Evolutionary conservation across 1,140 invertebrate species (phyloP), one percentile per base, ranked within the genome.

Genomic region (Ceratosolen solmsi): DNA sequence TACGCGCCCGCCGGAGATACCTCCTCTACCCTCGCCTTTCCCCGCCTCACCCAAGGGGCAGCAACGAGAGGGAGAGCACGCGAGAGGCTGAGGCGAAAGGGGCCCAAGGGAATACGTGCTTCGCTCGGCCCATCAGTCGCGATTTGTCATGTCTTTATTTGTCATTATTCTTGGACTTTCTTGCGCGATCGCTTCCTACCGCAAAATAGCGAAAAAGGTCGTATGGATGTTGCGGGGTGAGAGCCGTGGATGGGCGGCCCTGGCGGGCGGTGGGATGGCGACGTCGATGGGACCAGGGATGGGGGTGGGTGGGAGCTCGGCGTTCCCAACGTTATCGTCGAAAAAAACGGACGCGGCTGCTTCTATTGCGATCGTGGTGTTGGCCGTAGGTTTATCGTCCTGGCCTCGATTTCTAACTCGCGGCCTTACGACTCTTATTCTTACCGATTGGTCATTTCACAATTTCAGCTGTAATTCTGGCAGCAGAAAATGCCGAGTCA

Each of bases 381-480:
- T 22, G 7, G 33, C 9, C 36, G 7, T 1, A n/a, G 33, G 22
- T 36, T 68, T 68, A 38, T 33, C 30, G 22, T n/a, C n/a, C n/a
- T 9, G 63, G 1, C 36, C 17, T 33, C 33, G 33, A 68, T 68
- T 68, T 68, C 63, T 38, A 68, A 68, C 60, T 60, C 25, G n/a
- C 3, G 11, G 25, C 56, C 22, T 30, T 60, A 60, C 30, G 60
- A 36, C 7, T 33, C 27, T 65, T 65, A 65, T 65, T 22, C 60
- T 36, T n/a, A 38, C 36, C 1, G 22, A 38, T 65, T 68, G 63
- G 60, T 63, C 60, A 63, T 68, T 38, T 68, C 30, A 68, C 36
- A 68, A 68, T 68, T 38, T 68, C 20, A 68, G 36, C 13, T 68
- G 33, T 38, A 38, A 68, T 38, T 68, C 63, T 38, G 63, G 33